Evolutionary conservation across 2,888 invertebrate species (phyloP), one percentile per base, ranked within the genome.

Genomic region (Caenorhabditis afra): DNA sequence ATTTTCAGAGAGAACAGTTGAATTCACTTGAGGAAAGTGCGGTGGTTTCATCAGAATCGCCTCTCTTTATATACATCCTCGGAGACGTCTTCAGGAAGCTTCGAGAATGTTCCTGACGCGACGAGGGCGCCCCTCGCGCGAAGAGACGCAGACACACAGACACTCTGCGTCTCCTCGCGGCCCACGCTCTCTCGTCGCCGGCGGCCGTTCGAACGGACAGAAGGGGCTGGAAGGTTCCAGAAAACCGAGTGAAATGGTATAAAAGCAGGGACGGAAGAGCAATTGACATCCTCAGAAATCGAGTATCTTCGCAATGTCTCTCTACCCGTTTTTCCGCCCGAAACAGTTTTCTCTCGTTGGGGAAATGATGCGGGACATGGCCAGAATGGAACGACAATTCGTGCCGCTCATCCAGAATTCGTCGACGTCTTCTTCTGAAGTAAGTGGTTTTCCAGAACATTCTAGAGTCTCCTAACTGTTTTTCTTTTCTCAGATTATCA

Each of bases 361-460:
- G 5, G 70, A 71, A 52, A 53, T 71, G 55, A 71, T 71, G 62
- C 52, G 70, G 45, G 62, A 71, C 29, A 55, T 71, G 45, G 70
- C 61, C 7, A 39, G 62, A 55, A 71, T 71, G 70, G 62, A 71
- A 39, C 18, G 55, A 3, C 68, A 62, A 45, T 62, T 62, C 22
- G 45, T 53, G 10, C 61, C 70, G 20, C n/a, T 5, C 29, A 20
- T 49, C 58, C 20, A 58, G 10, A 39, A 35, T 35, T 16, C 68
- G 20, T 16, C 50, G 7, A 16, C 47, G n/a, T n/a, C n/a, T n/a
- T n/a, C n/a, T 62, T 55, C 70, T 49, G 61, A 71, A 47, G 70
- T 71, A 62, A 62, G 55, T 23, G 11, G 3, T 14, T 41, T 29
- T 29, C 29, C 29, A 29, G 29, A 7, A 29, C 7, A 3, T 29